Evolutionary conservation across 2,888 invertebrate species (phyloP), one percentile per base, ranked within the genome.

Genomic region (Torymus texanus): DNA sequence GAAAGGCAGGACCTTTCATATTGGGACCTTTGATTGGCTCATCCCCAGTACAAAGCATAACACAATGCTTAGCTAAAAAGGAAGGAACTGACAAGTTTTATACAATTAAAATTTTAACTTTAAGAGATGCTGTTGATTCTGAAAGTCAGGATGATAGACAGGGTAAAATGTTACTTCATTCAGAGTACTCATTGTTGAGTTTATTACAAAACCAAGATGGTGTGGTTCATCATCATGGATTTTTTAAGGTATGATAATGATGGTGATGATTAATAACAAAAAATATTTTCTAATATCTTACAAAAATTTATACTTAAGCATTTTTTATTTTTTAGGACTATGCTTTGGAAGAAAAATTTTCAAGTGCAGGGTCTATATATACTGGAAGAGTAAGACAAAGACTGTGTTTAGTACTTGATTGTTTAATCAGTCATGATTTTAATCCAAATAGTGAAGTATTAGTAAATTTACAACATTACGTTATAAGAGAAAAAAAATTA

Each of bases 121-220:
- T 93, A 66, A 91, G 90, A 83, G 92, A 91, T 87, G 92, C 92
- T 14, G 91, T 91, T 0, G 92, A 92, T 83, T 88, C 92, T 16
- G 94, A 95, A 88, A 93, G 93, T 0, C 94, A 94, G 84, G 95
- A 95, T 89, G 95, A 95, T 84, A 91, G 92, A 59, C 95, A 95
- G 89, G 95, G 95, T 2, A 95, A 95, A 90, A 95, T 95, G 94
- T 88, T 95, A 29, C 88, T 95, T 16, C 95, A 95, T 85, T 95
- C 95, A 0, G 96, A 96, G 87, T 95, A 94, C 89, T 94, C 95
- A 8, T 89, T 96, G 12, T 90, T 95, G 56, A 94, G 94, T 4
- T 88, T 95, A 74, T 90, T 95, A 41, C 93, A 93, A 78, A 93
- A 94, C 85, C 93, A 94, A 85, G 93, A 93, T 83, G 95, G 95